Base-by-base conservation (phyloP, 2,113 vertebrate species). In the Pygathrix nemaeus region DNA sequence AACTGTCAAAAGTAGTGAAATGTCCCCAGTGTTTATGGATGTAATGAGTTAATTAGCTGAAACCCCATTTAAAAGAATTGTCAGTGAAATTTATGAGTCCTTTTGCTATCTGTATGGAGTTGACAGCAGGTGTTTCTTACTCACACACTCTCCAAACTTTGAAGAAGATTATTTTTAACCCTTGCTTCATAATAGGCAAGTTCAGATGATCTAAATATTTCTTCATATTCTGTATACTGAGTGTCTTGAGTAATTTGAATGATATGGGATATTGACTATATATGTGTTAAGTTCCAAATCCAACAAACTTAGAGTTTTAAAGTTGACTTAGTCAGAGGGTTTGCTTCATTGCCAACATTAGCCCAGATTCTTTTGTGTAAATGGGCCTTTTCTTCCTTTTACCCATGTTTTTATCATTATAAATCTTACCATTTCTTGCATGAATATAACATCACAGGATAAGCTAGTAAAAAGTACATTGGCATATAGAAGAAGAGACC, bases 51-150 rank as follows among this genome's bases (percentile, higher is more conserved):
- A 94, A 96, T 92, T 85, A 96, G 16, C 12, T 52, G 64, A 89
- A 97, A 94, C 21, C 4, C 13, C 20, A 70, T 83, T 12, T 45
- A 92, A 93, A 94, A 91, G 40, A 61, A n/a, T 78, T 92, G 55
- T 91, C 32, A 73, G 45, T 93, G 78, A 96, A 88, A 91, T 76
- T 20, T 91, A 8, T 83, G 80, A 86, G 30, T 80, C 25, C 4
- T 94, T 88, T 93, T 88, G 25, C 35, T 73, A n/a, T 89, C 72
- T 66, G 13, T 35, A 0, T 57, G 75, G 80, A 96, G 16, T 68
- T 70, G 30, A 89, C 7, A 94, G 25, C 20, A 91, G n/a, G 7
- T 84, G 43, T 73, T 82, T 89, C n/a, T 70, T 93, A 89, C 32
- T 95, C 25, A 68, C 0, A 4, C 64, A 55, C 7, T 94, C 8